These are phyloP conservation scores for Phlogophora meticulosa DNA, from an alignment of 2,888 invertebrate genomes.

Conservation along the genomic window DNA sequence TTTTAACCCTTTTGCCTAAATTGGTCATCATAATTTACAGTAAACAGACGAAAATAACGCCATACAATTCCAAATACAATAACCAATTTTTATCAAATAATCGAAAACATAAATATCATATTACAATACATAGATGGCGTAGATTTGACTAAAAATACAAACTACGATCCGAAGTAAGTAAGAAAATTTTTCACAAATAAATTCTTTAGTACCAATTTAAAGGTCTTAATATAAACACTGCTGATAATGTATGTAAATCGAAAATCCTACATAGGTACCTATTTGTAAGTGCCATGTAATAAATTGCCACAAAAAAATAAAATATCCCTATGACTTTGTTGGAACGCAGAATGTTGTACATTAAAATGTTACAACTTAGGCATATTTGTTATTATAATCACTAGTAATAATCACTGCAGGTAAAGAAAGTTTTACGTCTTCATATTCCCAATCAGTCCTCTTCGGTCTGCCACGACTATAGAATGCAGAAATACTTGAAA, in stretches of 20 bases:
- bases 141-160: slow-evolving; percentile 24
- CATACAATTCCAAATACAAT: slow-evolving; percentile 31
- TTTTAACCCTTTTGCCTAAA: slow-evolving; percentile 77
- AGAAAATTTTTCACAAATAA: neutral
- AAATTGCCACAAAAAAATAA: slow-evolving; percentile 22
- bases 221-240: neutral
- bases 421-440: neutral
- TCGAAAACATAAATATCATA: neutral
- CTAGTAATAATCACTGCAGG: neutral
- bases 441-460: neutral
- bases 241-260: slow-evolving; percentile 15
- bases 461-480: too few relatives aligned
- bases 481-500: too few relatives aligned
- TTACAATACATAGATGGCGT: slow-evolving; percentile 35
- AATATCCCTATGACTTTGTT: neutral
- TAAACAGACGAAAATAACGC: slow-evolving; percentile 25
- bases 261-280: neutral
- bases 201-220: neutral
- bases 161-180: neutral
- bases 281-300: neutral
- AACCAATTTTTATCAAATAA: slow-evolving; percentile 7
- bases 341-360: neutral
- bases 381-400: slow-evolving; percentile 1
- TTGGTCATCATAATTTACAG: slow-evolving; percentile 76
- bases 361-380: slow-evolving; percentile 3